Evolutionary conservation across 2,888 invertebrate genomes (phyloP), one percentile per base, ranked within the genome.

Genomic region (Hirtodrosophila trivittata): DNA sequence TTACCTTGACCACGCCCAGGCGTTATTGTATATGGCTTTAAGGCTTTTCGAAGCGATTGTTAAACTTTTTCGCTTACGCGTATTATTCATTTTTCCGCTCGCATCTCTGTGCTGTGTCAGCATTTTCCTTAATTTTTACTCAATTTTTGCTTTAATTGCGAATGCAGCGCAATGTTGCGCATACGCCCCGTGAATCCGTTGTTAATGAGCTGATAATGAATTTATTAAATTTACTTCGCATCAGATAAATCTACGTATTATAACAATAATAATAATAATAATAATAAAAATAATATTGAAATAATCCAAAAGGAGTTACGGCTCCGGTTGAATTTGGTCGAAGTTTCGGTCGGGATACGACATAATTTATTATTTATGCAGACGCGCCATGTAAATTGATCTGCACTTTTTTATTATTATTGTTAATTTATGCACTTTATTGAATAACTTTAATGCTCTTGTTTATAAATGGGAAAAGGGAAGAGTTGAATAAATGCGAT

Each of bases 181-280:
- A 69, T 66, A 69, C 72, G 70, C 45, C 39, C 52, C 30, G 46
- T 47, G 41, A 28, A 35, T 45, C 42, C 43, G 51, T 55, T 66
- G 81, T 80, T 82, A 82, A 82, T 82, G 82, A 82, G 82, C 77
- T 86, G 82, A 84, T 86, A 82, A 82, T 82, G 86, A 84, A 84
- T 82, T 84, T 84, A 84, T 86, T 68, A 86, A 82, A 86, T 82
- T 82, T 77, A 80, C 81, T 80, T 56, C 67, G 64, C 9, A n/a
- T n/a, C n/a, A n/a, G n/a, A n/a, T n/a, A n/a, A 21, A 21, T 21
- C 18, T 21, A 5, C 2, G 3, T 21, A 21, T 21, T 21, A 28
- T 9, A 28, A n/a, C n/a, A 28, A 28, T 28, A 28, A 28, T 28
- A 28, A 13, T 10, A 14, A n/a, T 25, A 21, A 21, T 21, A 8